Evolutionary conservation across 1,140 invertebrate genomes (phyloP).

Genomic region (Cylas formicarius): DNA sequence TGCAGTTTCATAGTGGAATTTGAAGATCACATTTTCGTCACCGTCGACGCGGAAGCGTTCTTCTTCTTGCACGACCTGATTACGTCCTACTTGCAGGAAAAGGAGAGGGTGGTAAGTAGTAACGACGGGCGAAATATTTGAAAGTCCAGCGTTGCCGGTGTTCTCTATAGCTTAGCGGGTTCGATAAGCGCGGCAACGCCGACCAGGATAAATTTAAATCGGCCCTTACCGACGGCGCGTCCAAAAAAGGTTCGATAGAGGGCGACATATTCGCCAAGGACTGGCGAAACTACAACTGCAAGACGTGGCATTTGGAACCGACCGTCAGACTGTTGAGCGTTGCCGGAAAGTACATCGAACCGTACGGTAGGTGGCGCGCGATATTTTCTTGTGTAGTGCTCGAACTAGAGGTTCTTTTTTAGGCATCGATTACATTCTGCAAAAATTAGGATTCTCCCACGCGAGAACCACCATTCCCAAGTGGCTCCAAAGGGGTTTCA

Average conservation of each 20-base stretch:
- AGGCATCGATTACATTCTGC: constrained; percentile 87
- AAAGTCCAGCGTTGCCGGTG: constrained; percentile 1
- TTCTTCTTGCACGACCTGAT: constrained; percentile 97
- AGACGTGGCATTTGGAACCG: constrained; percentile 96
- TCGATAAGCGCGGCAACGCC: constrained; percentile 22
- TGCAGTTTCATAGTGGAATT: constrained; percentile 98
- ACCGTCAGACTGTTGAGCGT: constrained; percentile 70
- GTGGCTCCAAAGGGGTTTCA: constrained; percentile 95
- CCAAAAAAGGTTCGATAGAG: constrained; percentile 37
- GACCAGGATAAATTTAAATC: constrained; percentile 29
- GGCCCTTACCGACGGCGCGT: constrained; percentile 43
- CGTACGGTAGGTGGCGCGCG: constrained; percentile 59
- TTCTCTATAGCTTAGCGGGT: constrained; percentile 30
- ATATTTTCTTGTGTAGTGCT: background rate
- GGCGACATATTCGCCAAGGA: constrained; percentile 69
- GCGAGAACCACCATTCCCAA: constrained; percentile 97
- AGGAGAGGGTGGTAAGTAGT: constrained; percentile 69
- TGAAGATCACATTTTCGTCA: constrained; percentile 96
- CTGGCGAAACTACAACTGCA: constrained; percentile 88
- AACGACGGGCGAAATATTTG: background rate
- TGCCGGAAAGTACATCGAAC: constrained; percentile 90
- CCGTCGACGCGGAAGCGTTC: constrained; percentile 95
- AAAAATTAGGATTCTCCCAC: constrained; percentile 94
- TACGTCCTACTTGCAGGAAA: constrained; percentile 89
- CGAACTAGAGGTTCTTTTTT: background rate